Conservation (phyloP, 1,140 invertebrate species). For the Drosophila subpulchrella region DNA sequence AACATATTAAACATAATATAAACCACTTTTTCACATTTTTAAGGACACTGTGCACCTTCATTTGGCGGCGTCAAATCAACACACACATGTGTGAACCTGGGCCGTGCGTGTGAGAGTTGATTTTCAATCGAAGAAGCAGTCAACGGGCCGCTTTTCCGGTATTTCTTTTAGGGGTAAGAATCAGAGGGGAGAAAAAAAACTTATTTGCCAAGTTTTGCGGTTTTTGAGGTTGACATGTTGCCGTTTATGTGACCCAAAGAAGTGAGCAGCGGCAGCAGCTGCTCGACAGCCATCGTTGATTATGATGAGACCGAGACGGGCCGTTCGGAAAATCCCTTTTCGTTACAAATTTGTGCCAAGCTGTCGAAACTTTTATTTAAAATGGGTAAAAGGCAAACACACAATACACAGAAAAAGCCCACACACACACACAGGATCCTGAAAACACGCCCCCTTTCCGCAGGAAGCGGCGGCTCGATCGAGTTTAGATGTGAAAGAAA, state of each 20-base stretch:
- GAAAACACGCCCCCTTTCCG: conserved; percentile 1
- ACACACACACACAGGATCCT: conserved; percentile 3
- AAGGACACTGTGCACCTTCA: conserved; percentile 68
- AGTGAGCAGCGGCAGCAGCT: conserved; percentile 58
- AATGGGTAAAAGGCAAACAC: conserved; percentile 34
- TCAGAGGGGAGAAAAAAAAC: conserved; percentile 28
- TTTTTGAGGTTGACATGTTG: conserved; percentile 82
- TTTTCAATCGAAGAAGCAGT: conserved; percentile 72
- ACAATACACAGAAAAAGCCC: conserved; percentile 2
- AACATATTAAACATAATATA: neutral
- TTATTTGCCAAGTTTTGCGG: conserved; percentile 81
- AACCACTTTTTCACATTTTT: neutral
- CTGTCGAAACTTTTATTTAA: conserved; percentile 68
- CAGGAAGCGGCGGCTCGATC: conserved; percentile 8
- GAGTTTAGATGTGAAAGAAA: conserved; percentile 45
- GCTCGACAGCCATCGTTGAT: conserved; percentile 67
- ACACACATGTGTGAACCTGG: conserved; percentile 34
- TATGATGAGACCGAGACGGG: conserved; percentile 67
- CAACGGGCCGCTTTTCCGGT: conserved; percentile 47
- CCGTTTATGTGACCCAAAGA: conserved; percentile 79
- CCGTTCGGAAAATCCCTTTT: conserved; percentile 40
- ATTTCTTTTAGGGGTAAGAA: conserved; percentile 24
- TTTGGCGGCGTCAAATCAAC: conserved; percentile 66
- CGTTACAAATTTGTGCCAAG: conserved; percentile 68
- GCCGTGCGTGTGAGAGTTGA: conserved; percentile 64